phyloP scores from a whole-genome alignment of 1,140 invertebrate species.

The Episyrphus balteatus region DNA sequence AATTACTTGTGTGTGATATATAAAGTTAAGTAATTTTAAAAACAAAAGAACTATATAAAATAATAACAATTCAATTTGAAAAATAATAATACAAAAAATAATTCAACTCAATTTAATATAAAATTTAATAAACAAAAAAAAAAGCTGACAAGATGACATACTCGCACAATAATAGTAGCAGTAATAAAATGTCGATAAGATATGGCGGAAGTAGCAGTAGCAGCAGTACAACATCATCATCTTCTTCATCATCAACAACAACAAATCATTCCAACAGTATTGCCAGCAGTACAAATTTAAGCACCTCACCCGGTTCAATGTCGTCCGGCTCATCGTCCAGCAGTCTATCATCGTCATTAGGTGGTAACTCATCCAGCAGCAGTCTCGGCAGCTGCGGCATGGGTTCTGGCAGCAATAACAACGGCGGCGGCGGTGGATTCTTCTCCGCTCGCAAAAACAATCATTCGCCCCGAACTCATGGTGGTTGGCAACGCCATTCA shows the following conservation, averaged over 20 bases:
- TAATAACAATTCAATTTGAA: no score
- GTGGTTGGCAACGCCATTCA: neutral
- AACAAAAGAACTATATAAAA: no score
- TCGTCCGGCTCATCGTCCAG: slow-evolving; percentile 8
- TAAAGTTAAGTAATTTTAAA: no score
- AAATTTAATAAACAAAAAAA: no score
- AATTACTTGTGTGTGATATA: no score
- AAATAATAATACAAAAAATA: no score
- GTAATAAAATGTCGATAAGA: slow-evolving; percentile 36
- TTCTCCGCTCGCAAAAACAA: neutral
- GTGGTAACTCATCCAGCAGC: slow-evolving; percentile 5
- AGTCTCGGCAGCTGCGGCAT: slow-evolving; percentile 4
- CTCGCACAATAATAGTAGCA: slow-evolving; percentile 37
- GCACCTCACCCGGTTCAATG: slow-evolving; percentile 20
- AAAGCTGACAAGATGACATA: slow-evolving; percentile 21
- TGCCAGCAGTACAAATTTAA: slow-evolving; percentile 37
- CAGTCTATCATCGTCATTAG: no score
- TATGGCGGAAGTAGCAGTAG: slow-evolving; percentile 5
- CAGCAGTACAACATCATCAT: slow-evolving; percentile 8
- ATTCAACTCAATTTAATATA: no score
- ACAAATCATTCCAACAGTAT: slow-evolving; percentile 38
- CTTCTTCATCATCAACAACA: slow-evolving; percentile 22
- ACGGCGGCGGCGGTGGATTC: slow-evolving; percentile 11
- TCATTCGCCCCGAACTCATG: neutral
- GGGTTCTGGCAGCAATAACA: slow-evolving; percentile 6